A percentile compares a stretch with the other conserved stretches of the same genome.
phyloP scores from a whole-genome alignment of 2,888 invertebrate genomes.

The Microplitis deprimator region DNA sequence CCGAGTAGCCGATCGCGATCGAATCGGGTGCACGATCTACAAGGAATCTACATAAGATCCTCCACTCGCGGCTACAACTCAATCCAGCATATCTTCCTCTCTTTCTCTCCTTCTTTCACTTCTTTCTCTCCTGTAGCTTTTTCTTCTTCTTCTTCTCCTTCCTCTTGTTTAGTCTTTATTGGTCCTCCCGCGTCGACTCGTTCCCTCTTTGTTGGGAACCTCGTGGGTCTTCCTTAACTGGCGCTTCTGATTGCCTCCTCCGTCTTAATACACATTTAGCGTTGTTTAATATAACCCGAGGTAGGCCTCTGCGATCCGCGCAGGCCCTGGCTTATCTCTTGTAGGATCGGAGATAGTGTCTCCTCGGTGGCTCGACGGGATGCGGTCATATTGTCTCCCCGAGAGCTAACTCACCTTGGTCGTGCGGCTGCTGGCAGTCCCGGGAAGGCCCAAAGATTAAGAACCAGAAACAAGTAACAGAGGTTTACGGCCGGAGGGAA shows the following conservation, averaged over 20 bases:
- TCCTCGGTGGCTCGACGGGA: slow-evolving; percentile 45
- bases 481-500: slow-evolving; percentile 6
- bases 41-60: slow-evolving; percentile 73
- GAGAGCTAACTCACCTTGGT: slow-evolving; percentile 34
- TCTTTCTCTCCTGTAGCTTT: too few species aligned
- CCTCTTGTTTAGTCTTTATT: too few species aligned
- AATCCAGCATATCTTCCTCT: slow-evolving; percentile 61
- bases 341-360: slow-evolving; percentile 68
- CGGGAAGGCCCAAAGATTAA: slow-evolving; percentile 6
- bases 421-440: slow-evolving; percentile 33
- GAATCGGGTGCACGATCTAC: slow-evolving; percentile 73
- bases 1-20: slow-evolving; percentile 71
- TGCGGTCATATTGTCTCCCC: slow-evolving; percentile 67
- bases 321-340: slow-evolving; percentile 62
- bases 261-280: slow-evolving; percentile 29
- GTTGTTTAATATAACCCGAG: slow-evolving; percentile 33
- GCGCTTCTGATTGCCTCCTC: slow-evolving; percentile 35
- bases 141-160: too few species aligned
- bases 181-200: slow-evolving; percentile 42
- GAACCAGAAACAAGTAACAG: slow-evolving; percentile 16
- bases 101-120: slow-evolving; percentile 46
- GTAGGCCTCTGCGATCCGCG: slow-evolving; percentile 52
- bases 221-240: slow-evolving; percentile 50
- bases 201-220: slow-evolving; percentile 42
- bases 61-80: slow-evolving; percentile 71